Evolutionary conservation across 2,797 vertebrate species (phyloP).

Genomic region (Hippopotamyrus pictus): DNA sequence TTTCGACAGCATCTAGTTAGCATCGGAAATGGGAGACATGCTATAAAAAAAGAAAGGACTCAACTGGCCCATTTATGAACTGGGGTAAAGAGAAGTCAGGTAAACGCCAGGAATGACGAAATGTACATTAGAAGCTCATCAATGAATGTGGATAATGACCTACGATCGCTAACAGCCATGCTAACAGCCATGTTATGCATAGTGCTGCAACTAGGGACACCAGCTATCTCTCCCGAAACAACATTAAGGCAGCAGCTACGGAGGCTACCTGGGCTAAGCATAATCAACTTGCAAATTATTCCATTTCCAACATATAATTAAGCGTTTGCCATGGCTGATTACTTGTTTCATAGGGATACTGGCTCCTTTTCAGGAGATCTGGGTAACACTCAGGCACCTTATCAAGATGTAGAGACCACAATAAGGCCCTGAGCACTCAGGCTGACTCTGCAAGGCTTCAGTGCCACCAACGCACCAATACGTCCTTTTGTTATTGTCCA

Average conservation of each 20-base stretch:
- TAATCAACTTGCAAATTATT: background rate
- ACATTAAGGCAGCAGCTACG: background rate
- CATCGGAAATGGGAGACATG: background rate
- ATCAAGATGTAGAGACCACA: background rate
- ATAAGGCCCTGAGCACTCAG: background rate
- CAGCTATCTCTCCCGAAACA: background rate
- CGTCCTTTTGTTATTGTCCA: background rate
- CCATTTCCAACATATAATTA: background rate
- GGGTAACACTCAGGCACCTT: background rate
- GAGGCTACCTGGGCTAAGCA: background rate
- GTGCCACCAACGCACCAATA: background rate
- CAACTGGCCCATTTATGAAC: constrained; percentile 7
- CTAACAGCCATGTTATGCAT: background rate
- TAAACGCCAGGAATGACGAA: background rate
- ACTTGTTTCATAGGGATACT: background rate
- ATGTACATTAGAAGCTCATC: background rate
- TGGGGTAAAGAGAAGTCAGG: constrained; percentile 15
- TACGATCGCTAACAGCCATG: background rate
- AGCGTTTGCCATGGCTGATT: background rate
- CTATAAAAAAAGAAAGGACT: background rate
- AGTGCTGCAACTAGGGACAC: background rate
- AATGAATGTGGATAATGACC: background rate
- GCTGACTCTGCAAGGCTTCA: background rate
- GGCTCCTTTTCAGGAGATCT: background rate
- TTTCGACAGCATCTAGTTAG: background rate